Conservation (phyloP, 2,797 vertebrate species). For the Myotis daubentonii region DNA sequence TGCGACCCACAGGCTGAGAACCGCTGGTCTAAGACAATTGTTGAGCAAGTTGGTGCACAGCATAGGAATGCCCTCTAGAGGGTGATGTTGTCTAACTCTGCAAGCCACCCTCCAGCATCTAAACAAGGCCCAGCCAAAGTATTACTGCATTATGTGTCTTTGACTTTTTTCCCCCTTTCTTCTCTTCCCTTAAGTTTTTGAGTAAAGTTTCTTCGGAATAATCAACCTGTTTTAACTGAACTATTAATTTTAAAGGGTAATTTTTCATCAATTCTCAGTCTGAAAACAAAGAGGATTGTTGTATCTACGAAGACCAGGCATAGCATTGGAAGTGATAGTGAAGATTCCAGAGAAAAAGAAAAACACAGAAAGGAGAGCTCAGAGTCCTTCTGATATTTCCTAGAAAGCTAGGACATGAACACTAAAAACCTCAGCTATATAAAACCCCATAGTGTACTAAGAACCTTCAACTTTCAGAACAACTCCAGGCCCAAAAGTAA, state of each 20-base stretch:
- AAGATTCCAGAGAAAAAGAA: neutral
- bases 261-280: neutral
- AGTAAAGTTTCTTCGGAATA: neutral
- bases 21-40: neutral
- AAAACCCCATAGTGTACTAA: neutral
- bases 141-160: neutral
- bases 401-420: neutral
- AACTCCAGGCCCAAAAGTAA: conserved; percentile 13
- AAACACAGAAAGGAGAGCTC: neutral
- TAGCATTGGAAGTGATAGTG: neutral
- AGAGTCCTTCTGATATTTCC: neutral
- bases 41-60: neutral
- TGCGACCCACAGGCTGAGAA: no score
- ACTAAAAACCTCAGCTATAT: conserved; percentile 16
- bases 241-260: neutral
- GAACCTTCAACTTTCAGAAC: conserved; percentile 36
- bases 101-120: neutral
- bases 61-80: conserved; percentile 2
- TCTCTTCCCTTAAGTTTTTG: neutral
- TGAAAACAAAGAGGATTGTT: conserved; percentile 4
- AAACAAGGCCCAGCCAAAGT: neutral
- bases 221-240: conserved; percentile 1
- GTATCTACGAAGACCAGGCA: neutral
- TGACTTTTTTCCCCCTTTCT: neutral
- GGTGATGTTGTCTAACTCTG: conserved; percentile 33